phyloP scores from a whole-genome alignment of 2,797 vertebrate genomes.

The Lagocephalus sceleratus region DNA sequence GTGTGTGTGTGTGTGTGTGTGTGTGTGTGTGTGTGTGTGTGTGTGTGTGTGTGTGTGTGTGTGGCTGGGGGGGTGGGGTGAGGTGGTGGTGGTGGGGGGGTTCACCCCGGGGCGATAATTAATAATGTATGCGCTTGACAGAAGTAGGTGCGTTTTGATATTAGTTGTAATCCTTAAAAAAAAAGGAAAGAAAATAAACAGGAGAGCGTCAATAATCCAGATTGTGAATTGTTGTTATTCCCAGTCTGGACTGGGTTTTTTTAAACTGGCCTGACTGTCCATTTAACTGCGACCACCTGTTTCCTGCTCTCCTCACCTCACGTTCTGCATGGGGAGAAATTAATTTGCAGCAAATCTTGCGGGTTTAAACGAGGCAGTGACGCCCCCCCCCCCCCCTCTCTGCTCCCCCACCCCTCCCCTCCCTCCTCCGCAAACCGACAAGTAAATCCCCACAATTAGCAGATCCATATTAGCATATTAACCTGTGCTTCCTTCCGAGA shows the following conservation, averaged over 20 bases:
- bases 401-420: neutral
- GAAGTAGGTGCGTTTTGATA: conserved; percentile 21
- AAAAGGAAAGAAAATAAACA: neutral
- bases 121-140: conserved; percentile 43
- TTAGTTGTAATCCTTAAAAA: conserved; percentile 18
- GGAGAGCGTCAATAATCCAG: neutral
- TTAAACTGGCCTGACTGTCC: conserved; percentile 17
- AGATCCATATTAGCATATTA: conserved; percentile 81
- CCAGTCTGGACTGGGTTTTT: conserved; percentile 2
- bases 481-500: conserved; percentile 70
- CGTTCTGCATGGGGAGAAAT: conserved; percentile 63
- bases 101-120: conserved; percentile 47
- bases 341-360: conserved; percentile 75
- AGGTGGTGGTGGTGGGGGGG: too few relatives aligned
- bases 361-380: conserved; percentile 60
- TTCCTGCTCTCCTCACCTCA: conserved; percentile 66
- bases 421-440: conserved; percentile 43
- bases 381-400: conserved; percentile 25
- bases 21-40: neutral
- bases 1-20: neutral
- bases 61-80: too few relatives aligned
- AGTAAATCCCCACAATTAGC: conserved; percentile 76
- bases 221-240: neutral
- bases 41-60: neutral
- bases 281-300: conserved; percentile 68